phyloP scores from a whole-genome alignment of 2,888 invertebrate species.

The Autographa gamma region DNA sequence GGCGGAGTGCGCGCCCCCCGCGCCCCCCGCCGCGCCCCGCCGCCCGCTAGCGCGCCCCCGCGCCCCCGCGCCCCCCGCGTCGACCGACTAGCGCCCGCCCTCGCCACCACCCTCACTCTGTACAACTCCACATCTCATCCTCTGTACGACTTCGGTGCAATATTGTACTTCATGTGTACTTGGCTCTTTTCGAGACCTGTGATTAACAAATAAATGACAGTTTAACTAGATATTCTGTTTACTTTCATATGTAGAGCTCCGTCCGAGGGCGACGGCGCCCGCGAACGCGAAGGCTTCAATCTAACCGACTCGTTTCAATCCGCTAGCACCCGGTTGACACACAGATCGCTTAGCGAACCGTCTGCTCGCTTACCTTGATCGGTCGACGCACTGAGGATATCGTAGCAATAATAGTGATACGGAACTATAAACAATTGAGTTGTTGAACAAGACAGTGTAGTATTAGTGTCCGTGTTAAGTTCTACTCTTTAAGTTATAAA shows the following conservation, averaged over 20 bases:
- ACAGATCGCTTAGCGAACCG: constrained; percentile 15
- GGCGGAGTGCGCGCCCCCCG: constrained; percentile 33
- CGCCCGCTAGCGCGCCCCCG: background rate
- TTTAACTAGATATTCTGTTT: constrained; percentile 46
- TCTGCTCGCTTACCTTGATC: constrained; percentile 33
- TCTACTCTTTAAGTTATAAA: constrained; percentile 59
- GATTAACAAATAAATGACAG: constrained; percentile 51
- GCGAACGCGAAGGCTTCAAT: constrained; percentile 13
- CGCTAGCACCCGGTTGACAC: constrained; percentile 12
- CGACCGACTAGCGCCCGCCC: background rate
- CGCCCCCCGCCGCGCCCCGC: constrained; percentile 15
- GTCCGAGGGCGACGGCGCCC: constrained; percentile 13
- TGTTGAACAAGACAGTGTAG: constrained; percentile 57
- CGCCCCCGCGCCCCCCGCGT: constrained; percentile 7
- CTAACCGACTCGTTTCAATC: background rate
- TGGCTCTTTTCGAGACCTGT: constrained; percentile 31
- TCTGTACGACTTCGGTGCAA: constrained; percentile 42
- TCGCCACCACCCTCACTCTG: constrained; percentile 22
- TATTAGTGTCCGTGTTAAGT: constrained; percentile 61
- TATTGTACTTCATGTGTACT: constrained; percentile 42
- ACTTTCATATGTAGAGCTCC: constrained; percentile 37
- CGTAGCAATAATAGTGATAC: constrained; percentile 63
- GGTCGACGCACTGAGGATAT: constrained; percentile 52
- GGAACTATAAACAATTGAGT: constrained; percentile 49
- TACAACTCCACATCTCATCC: constrained; percentile 39